phyloP scores from a whole-genome alignment of 1,140 invertebrate genomes.

The Ptiloglossa arizonensis region DNA sequence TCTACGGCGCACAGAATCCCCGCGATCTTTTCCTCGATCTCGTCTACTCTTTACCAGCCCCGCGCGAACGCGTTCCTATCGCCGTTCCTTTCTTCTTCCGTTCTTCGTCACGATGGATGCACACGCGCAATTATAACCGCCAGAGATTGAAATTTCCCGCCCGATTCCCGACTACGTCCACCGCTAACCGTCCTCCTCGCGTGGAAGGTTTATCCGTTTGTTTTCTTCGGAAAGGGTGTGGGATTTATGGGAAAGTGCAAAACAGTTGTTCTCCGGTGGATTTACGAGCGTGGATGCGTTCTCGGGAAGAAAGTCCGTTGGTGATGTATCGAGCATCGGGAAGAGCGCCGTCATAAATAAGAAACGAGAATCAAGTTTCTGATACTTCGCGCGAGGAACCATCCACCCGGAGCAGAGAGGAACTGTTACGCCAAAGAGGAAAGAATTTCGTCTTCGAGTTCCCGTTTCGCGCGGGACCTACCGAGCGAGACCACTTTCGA shows the following conservation, averaged over 20 bases:
- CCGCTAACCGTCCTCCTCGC: not conserved
- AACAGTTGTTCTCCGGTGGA: conserved; percentile 36
- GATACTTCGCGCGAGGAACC: not conserved
- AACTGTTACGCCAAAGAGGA: too few species aligned
- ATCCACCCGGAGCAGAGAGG: too few species aligned
- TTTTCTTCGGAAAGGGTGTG: not conserved
- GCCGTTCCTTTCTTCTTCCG: not conserved
- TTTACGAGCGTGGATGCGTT: conserved; percentile 34
- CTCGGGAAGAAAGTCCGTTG: not conserved
- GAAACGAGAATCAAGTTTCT: not conserved
- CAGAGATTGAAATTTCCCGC: conserved; percentile 22
- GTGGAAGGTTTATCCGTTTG: not conserved
- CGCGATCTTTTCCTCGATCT: not conserved
- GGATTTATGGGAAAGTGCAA: conserved; percentile 36
- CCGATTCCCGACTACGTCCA: not conserved
- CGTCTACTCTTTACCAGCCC: not conserved
- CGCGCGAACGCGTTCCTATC: too few species aligned
- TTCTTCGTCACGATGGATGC: not conserved
- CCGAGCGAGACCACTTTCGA: too few species aligned
- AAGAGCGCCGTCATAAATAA: conserved; percentile 20
- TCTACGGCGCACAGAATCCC: not conserved
- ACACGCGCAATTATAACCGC: conserved; percentile 17
- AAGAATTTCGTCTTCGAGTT: too few species aligned
- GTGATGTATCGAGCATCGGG: conserved; percentile 25
- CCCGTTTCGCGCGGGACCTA: too few species aligned